Base-by-base conservation (phyloP, 2,888 invertebrate genomes). In the Acanthosepion esculentum region DNA sequence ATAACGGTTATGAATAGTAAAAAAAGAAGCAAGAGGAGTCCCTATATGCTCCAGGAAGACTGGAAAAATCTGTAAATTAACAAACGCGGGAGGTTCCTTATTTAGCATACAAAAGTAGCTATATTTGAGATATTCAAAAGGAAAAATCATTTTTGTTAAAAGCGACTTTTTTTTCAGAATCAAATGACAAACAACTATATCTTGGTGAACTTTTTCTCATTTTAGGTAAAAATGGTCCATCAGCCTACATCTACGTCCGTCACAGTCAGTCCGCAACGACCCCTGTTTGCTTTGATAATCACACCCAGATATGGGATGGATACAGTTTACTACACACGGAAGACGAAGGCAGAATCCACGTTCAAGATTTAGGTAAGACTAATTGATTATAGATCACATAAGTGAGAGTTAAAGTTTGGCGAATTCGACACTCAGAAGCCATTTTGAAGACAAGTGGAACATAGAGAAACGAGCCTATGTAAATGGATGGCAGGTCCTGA, bases 261-360 rank as follows among this genome's bases (percentile, higher is more conserved):
- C 99, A 99, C 98, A 99, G 99, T 97, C 99, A 99, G 97, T 98
- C 98, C 94, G 98, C 98, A 53, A 97, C 98, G 95, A 98, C 98
- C 91, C 99, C 99, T 0, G 97, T 98, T 59, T 99, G 99, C 97
- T 98, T 99, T 95, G 97, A 98, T 0, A 99, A 99, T 0, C 99
- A 99, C 96, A 98, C 98, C 0, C 98, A 98, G 97, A 98, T 99
- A 48, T 99, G 99, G 99, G 98, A 99, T 95, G 99, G 99, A 91
- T 99, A 99, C 98, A 99, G 99, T 95, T 98, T 99, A 94, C 98
- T 99, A 8, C 99, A 99, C 97, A 98, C 99, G 94, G 99, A 99
- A 97, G 99, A 99, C 95, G 99, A 99, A 97, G 99, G 99, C 97
- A 99, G 98, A 97, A 98, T 99, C 0, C 99, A 99, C 97, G 98